Base-by-base conservation (phyloP, 2,888 invertebrate species). In the Drosophila quinaria region DNA sequence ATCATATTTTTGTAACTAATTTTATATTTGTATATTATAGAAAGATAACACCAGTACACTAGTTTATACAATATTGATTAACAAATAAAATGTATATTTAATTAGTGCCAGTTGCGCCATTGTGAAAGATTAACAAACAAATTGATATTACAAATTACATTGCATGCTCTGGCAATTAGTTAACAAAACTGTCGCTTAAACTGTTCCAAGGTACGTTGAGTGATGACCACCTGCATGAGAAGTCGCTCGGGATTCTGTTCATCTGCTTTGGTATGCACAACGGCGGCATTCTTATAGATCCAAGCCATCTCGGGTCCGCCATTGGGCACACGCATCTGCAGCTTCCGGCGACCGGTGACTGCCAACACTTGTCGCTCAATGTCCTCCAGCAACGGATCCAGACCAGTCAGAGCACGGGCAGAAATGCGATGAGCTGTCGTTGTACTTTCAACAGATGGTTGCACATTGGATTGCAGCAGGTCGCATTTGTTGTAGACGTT, bases 401-500 rank as follows among this genome's bases (percentile, higher is more conserved):
- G 78, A 0, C 94, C 94, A 41, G 75, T 90, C 19, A 90, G 87
- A 4, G 94, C 93, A 35, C 91, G 92, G 0, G 94, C 93, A 11
- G 95, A 94, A 29, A 95, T 93, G 5, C 93, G 84, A 29, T 92
- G 84, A 9, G 46, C 63, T 4, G 29, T 17, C 5, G 22, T 2
- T 70, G 3, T 92, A 63, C 29, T 91, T 74, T 33, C 91, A 1
- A 31, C 9, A 5, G 15, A 3, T n/a, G 47, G 1, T 11, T 44
- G 8, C 3, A 13, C 19, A 4, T 58, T 9, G 2, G 35, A 3
- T 11, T 50, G 0, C 1, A 73, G 11, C 47, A 95, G 90, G 92
- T 97, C 97, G 69, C 94, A 93, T 93, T 97, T 97, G 92, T 97
- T 97, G 52, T 95, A 96, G 35, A 97, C 95, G 80, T 95, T 94